Percentiles rank a stretch among this genome's conserved stretches.
phyloP scores from a whole-genome alignment of 2,113 vertebrate genomes.

The Pao palembangensis region DNA sequence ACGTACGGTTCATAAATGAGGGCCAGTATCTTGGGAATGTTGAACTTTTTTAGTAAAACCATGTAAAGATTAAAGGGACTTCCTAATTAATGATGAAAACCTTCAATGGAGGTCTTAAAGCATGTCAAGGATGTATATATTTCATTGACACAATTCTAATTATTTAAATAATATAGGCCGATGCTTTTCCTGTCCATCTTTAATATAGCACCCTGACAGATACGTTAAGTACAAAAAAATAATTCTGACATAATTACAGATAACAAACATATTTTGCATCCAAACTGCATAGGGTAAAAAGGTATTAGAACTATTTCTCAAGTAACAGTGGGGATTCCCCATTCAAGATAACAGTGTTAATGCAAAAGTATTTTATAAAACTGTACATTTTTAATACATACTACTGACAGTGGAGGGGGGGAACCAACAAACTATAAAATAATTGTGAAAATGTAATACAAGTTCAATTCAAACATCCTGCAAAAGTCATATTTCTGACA shows the following conservation, averaged over 20 bases:
- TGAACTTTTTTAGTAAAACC: too few relatives aligned
- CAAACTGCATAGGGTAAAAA: conserved; percentile 27
- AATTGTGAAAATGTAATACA: conserved; percentile 12
- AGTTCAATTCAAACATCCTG: conserved; percentile 14
- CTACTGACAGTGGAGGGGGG: neutral
- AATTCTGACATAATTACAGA: neutral
- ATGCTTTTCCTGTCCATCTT: too few relatives aligned
- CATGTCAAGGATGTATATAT: too few relatives aligned
- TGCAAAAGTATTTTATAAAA: conserved; percentile 8
- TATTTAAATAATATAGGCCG: too few relatives aligned
- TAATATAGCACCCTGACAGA: too few relatives aligned
- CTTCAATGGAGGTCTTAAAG: too few relatives aligned
- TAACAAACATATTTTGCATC: neutral
- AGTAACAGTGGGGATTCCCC: conserved; percentile 4
- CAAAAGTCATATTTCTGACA: conserved; percentile 29
- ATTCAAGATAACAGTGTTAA: conserved; percentile 1
- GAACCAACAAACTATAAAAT: conserved; percentile 10
- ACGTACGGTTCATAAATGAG: too few relatives aligned
- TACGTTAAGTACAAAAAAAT: too few relatives aligned
- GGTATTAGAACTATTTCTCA: neutral
- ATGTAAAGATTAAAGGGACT: too few relatives aligned
- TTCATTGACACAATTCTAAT: too few relatives aligned
- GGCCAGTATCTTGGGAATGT: too few relatives aligned
- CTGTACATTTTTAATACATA: neutral
- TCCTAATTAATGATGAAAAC: too few relatives aligned